Evolutionary conservation across 92 coral and sea anemone genomes (phyloP).

Genomic region (Heteractis magnifica): DNA sequence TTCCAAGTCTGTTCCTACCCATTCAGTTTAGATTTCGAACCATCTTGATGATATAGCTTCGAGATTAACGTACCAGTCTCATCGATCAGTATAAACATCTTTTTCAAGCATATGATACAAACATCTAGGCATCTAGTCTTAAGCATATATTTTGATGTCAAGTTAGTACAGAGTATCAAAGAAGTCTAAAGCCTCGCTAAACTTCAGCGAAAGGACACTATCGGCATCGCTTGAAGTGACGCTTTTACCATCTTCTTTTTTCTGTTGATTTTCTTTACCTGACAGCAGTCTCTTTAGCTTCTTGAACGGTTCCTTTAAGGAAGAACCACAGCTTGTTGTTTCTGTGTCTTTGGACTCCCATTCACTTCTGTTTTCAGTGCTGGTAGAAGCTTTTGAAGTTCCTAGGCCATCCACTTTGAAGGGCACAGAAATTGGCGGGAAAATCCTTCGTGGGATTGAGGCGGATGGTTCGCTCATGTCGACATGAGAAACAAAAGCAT

Average conservation of each 20-base stretch:
- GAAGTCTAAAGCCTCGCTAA: constrained; percentile 25
- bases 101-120: too few species aligned
- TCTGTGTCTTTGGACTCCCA: neutral
- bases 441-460: neutral
- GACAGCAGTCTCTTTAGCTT: neutral
- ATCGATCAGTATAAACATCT: too few species aligned
- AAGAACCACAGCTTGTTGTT: neutral
- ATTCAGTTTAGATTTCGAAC: too few species aligned
- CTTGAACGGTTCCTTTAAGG: neutral
- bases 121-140: too few species aligned
- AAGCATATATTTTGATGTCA: too few species aligned
- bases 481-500: neutral
- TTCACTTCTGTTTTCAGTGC: neutral
- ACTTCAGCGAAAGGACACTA: constrained; percentile 24
- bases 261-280: neutral
- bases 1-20: too few species aligned
- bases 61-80: too few species aligned
- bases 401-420: neutral
- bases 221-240: neutral
- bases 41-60: too few species aligned
- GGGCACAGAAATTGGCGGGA: neutral
- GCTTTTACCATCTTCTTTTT: neutral
- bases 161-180: constrained; percentile 15
- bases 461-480: neutral
- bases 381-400: neutral